Evolutionary conservation across 2,113 vertebrate genomes (phyloP), one percentile per base, ranked within the genome.

Genomic region (Ranitomeya imitator): DNA sequence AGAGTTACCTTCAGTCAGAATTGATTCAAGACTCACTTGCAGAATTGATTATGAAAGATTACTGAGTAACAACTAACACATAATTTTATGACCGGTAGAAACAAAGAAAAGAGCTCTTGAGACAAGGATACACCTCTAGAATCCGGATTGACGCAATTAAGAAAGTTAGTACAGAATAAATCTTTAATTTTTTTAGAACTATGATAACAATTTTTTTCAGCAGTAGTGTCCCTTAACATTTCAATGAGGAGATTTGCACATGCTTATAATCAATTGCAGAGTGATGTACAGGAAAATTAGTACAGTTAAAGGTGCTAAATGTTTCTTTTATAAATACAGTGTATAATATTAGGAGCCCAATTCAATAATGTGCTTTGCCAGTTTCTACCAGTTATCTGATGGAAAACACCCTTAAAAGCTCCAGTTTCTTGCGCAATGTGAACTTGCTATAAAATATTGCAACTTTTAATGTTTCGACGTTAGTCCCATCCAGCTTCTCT

Each of bases 1-100:
- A 84, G 82, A 84, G 69, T 71, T 84, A 84, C 82, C 51, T 11
- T 54, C 21, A 23, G 63, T 69, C 82, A 84, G 51, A 71, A 84
- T 84, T 55, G 82, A 84, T 84, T 23, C 63, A 52, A 26, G 65
- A 69, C 82, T 84, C 82, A 71, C 63, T 84, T 26, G 82, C 21
- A 26, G 63, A 69, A 84, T 84, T 71, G 82, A 84, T 84, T 84
- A 84, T 55, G n/a, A 23, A 16, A 69, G 63, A 83, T 69, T n/a
- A 55, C 67, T 23, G 23, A 55, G 65, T 71, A 83, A 69, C 81
- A 83, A 69, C 45, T 67, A 83, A 69, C 45, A 19, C 45, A 61
- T 54, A 54, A 84, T 54, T 83, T 84, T 83, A 19, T 69, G 45
- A 84, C 54, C 51, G 63, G 37, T 67, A 23, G 61, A 83, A 83